These are phyloP conservation scores for Campaea margaritaria DNA, from an alignment of 2,888 invertebrate genomes.

Conservation along the genomic window DNA sequence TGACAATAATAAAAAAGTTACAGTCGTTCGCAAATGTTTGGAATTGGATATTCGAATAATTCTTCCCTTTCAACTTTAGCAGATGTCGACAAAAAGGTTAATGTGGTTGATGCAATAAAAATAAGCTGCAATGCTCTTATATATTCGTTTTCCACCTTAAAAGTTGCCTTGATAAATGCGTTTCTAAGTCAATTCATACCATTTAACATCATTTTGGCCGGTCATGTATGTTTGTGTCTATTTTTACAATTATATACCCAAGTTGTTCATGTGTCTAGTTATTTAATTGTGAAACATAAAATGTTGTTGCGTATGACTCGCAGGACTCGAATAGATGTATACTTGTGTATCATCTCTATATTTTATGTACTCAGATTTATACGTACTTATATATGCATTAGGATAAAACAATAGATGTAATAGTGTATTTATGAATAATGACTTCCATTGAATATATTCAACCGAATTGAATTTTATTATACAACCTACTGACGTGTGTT, in stretches of 20 bases:
- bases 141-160: conserved; percentile 30
- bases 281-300: conserved; percentile 11
- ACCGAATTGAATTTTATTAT: background rate
- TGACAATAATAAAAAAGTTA: too few species aligned
- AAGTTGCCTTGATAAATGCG: conserved; percentile 63
- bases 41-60: too few species aligned
- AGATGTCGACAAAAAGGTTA: background rate
- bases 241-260: conserved; percentile 9
- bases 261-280: conserved; percentile 13
- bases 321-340: conserved; percentile 29
- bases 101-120: conserved; percentile 19
- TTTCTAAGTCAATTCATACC: conserved; percentile 75
- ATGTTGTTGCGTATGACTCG: conserved; percentile 8
- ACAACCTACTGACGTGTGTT: too few species aligned
- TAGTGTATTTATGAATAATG: too few species aligned
- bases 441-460: background rate
- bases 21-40: too few species aligned
- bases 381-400: background rate
- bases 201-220: conserved; percentile 69
- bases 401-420: background rate
- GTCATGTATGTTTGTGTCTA: conserved; percentile 23
- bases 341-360: conserved; percentile 1
- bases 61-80: too few species aligned
- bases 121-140: conserved; percentile 8
- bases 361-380: background rate